phyloP scores from a whole-genome alignment of 2,797 vertebrate genomes.

The Lagorchestes hirsutus region DNA sequence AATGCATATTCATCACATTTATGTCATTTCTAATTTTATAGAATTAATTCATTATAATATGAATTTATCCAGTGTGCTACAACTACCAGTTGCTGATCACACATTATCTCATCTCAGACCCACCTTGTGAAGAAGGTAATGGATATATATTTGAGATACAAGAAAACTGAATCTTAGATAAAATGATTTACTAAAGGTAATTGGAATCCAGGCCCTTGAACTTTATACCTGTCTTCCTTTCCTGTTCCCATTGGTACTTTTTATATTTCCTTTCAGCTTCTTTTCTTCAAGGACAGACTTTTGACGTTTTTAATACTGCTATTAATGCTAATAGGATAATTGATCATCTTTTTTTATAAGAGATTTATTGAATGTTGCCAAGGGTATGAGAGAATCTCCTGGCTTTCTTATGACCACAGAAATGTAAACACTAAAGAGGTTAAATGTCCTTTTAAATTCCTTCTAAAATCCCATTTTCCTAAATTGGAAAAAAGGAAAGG shows the following conservation, averaged over 20 bases:
- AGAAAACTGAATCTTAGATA: background rate
- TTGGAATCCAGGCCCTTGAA: background rate
- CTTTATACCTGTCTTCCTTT: background rate
- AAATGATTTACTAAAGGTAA: background rate
- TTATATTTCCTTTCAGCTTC: background rate
- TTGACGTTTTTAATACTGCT: background rate
- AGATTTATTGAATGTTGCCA: background rate
- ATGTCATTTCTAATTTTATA: background rate
- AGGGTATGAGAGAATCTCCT: background rate
- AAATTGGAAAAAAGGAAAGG: background rate
- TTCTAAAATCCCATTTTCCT: background rate
- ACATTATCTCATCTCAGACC: background rate
- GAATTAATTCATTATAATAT: background rate
- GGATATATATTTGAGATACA: background rate
- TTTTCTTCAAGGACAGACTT: background rate
- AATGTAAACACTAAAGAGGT: background rate
- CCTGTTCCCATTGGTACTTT: background rate
- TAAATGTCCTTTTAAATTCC: background rate
- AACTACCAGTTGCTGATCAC: background rate
- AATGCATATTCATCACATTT: background rate
- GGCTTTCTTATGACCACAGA: background rate
- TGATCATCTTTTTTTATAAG: background rate
- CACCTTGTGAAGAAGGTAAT: background rate
- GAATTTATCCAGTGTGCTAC: background rate
- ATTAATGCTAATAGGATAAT: background rate